Percentiles rank a stretch among this genome's conserved stretches.
phyloP scores from a whole-genome alignment of 2,113 vertebrate genomes.

The Cariama cristata region DNA sequence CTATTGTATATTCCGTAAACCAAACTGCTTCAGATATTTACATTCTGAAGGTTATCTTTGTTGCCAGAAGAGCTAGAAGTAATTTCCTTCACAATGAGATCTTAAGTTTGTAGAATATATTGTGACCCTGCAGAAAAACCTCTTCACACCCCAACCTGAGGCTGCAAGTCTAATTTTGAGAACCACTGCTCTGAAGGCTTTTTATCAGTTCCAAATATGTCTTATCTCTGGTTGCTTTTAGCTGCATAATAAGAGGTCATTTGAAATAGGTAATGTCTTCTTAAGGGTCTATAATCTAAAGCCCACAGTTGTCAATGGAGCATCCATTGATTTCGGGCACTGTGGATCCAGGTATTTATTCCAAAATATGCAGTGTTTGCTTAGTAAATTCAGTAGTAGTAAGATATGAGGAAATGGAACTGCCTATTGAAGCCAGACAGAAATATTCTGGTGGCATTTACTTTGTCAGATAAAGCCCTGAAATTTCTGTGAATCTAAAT shows the following conservation, averaged over 20 bases:
- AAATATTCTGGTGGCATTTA: neutral
- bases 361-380: neutral
- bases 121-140: constrained; percentile 19
- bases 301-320: neutral
- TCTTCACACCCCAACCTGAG: neutral
- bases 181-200: neutral
- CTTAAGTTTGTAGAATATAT: neutral
- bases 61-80: constrained; percentile 9
- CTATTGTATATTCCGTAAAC: neutral
- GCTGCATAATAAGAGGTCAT: constrained; percentile 23
- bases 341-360: neutral
- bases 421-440: neutral
- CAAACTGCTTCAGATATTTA: neutral
- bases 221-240: constrained; percentile 29
- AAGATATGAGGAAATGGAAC: neutral
- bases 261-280: neutral
- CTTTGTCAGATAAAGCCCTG: neutral
- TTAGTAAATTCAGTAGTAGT: neutral
- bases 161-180: constrained; percentile 7
- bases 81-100: constrained; percentile 40
- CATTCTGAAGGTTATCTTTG: constrained; percentile 48
- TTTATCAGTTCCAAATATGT: constrained; percentile 20
- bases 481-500: neutral
- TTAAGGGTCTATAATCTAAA: neutral
- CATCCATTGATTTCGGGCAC: neutral